A percentile compares a stretch with the other conserved stretches of the same genome.
phyloP scores from a whole-genome alignment of 2,113 vertebrate genomes.

The Gambusia affinis region DNA sequence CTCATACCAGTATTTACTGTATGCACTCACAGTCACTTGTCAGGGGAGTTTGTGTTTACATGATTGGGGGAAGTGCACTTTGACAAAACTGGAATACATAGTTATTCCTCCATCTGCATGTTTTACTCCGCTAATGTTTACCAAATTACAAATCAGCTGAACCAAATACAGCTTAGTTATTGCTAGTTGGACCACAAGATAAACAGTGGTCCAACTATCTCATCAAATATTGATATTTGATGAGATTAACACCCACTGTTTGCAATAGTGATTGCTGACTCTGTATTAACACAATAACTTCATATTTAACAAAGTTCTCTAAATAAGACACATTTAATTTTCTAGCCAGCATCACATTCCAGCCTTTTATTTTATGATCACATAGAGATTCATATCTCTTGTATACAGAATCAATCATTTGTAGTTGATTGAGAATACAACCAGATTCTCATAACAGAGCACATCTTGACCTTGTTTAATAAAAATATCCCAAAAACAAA shows the following conservation, averaged over 20 bases:
- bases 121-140: constrained; percentile 2
- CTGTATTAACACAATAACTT: constrained; percentile 16
- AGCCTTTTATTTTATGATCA: not conserved
- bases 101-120: not conserved
- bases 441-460: not conserved
- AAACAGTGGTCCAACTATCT: no score
- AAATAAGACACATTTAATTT: constrained; percentile 46
- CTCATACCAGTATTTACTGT: constrained; percentile 19
- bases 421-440: not conserved
- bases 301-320: constrained; percentile 11
- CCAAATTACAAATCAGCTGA: not conserved
- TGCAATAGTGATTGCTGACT: constrained; percentile 3
- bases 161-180: not conserved
- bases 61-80: constrained; percentile 10
- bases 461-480: constrained; percentile 30
- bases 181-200: not conserved
- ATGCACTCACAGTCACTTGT: constrained; percentile 31
- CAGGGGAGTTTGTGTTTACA: constrained; percentile 48
- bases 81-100: constrained; percentile 9
- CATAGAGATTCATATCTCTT: constrained; percentile 26
- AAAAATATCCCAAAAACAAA: constrained; percentile 49
- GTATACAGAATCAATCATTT: constrained; percentile 6
- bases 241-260: not conserved
- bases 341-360: constrained; percentile 20
- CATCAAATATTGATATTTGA: not conserved